A percentile compares a stretch with the other conserved stretches of the same genome.
Evolutionary conservation across 2,888 invertebrate species (phyloP).

Genomic region (Leucophenga montana): DNA sequence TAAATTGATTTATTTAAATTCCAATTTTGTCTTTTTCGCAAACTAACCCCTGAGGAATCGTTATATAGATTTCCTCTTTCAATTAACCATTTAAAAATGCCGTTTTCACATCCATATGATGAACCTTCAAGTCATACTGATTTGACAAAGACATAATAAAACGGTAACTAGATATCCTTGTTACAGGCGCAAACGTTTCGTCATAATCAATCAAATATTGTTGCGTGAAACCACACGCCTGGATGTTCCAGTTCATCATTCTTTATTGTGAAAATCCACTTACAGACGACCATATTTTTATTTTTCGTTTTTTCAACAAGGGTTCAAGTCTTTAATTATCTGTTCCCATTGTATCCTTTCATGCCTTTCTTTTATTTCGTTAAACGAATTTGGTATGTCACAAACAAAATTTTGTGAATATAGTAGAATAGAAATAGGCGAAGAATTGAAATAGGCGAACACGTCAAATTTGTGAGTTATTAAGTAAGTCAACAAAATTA

Average conservation of each 20-base stretch:
- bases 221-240: not conserved
- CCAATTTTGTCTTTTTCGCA: no score
- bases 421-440: no score
- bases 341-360: slow-evolving; percentile 43
- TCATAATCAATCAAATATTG: slow-evolving; percentile 28
- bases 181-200: slow-evolving; percentile 42
- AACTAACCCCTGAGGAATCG: no score
- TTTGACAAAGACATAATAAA: slow-evolving; percentile 38
- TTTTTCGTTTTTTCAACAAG: slow-evolving; percentile 38
- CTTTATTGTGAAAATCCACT: slow-evolving; percentile 46
- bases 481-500: no score
- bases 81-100: slow-evolving; percentile 45
- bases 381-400: slow-evolving; percentile 40
- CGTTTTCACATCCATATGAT: slow-evolving; percentile 44
- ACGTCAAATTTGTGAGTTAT: slow-evolving; percentile 27
- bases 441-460: no score
- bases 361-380: slow-evolving; percentile 41
- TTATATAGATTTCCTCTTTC: slow-evolving; percentile 42
- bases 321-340: slow-evolving; percentile 47
- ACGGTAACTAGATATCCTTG: slow-evolving; percentile 38
- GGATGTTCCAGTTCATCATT: slow-evolving; percentile 42
- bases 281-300: slow-evolving; percentile 43
- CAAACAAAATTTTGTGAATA: slow-evolving; percentile 25
- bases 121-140: slow-evolving; percentile 39
- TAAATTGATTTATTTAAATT: no score